Conservation (phyloP, 2,113 vertebrate species). For the Scytalopus superciliaris region DNA sequence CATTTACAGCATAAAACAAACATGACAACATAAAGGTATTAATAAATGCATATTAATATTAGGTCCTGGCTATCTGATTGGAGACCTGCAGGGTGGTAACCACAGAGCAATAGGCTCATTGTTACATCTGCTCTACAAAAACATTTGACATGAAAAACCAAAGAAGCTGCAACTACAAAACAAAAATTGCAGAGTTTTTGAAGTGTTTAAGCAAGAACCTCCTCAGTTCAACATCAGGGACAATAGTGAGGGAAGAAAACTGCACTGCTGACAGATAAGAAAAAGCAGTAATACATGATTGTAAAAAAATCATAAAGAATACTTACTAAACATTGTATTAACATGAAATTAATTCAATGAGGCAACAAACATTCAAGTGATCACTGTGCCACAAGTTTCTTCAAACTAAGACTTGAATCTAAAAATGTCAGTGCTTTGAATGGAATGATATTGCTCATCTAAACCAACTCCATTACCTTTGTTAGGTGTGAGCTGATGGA, state of each 20-base stretch:
- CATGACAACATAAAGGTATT: not conserved
- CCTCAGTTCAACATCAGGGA: not conserved
- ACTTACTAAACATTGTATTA: not conserved
- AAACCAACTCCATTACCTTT: not conserved
- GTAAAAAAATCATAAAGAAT: not conserved
- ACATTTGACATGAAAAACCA: not conserved
- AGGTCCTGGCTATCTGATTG: not conserved
- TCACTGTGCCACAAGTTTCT: not conserved
- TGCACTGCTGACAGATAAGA: not conserved
- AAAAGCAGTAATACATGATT: not conserved
- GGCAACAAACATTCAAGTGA: not conserved
- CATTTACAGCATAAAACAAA: not conserved
- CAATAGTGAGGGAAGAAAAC: not conserved
- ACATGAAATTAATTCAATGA: not conserved
- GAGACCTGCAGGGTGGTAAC: not conserved
- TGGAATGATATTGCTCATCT: not conserved
- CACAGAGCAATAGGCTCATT: not conserved
- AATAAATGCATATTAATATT: not conserved
- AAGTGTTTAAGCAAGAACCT: not conserved
- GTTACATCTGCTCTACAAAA: not conserved
- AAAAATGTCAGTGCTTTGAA: not conserved
- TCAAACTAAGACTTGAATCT: not conserved
- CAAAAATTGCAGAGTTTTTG: not conserved
- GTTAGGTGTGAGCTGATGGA: not conserved
- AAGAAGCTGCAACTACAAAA: not conserved